phyloP scores from a whole-genome alignment of 2,113 vertebrate genomes.

The Poicephalus meyeri region DNA sequence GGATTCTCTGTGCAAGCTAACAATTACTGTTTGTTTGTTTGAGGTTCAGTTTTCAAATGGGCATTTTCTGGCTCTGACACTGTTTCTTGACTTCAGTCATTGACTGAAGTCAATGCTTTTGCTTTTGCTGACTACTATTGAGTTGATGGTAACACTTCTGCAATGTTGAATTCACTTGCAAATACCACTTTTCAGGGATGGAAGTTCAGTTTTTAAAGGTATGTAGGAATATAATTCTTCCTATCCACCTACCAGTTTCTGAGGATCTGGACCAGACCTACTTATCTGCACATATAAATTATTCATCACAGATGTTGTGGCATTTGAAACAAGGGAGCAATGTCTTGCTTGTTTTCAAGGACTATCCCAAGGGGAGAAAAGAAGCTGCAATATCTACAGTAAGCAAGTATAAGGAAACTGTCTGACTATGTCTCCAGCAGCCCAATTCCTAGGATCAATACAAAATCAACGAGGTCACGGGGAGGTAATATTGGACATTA shows the following conservation, averaged over 20 bases:
- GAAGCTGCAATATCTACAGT: background rate
- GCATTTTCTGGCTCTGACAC: background rate
- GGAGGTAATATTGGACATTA: background rate
- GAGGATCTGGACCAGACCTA: background rate
- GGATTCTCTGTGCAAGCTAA: background rate
- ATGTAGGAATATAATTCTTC: background rate
- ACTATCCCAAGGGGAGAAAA: background rate
- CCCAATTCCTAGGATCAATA: background rate
- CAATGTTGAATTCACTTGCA: background rate
- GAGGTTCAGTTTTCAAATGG: background rate
- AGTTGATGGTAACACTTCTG: background rate
- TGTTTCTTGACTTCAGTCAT: background rate
- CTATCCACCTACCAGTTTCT: background rate
- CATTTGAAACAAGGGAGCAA: background rate
- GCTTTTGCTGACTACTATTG: background rate
- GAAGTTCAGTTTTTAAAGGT: background rate
- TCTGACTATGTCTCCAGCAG: background rate
- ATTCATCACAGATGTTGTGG: background rate
- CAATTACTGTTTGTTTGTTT: background rate
- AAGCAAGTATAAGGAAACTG: background rate
- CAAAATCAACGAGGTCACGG: background rate
- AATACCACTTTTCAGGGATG: background rate
- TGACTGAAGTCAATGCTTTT: background rate
- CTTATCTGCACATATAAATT: background rate
- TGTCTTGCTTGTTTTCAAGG: background rate